Base-by-base conservation (phyloP, 2,113 vertebrate genomes). In the Theropithecus gelada region DNA sequence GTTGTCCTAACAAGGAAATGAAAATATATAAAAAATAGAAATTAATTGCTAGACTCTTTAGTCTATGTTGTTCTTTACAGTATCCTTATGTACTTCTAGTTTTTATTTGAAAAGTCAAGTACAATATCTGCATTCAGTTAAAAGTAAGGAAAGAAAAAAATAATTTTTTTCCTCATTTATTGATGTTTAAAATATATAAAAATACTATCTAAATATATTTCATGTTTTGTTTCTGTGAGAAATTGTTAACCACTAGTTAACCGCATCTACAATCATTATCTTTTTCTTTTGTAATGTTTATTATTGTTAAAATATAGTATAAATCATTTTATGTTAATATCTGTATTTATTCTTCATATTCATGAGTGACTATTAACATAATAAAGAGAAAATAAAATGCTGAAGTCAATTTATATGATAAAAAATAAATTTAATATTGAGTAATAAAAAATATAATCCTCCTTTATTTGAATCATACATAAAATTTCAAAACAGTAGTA, bases 401-500 rank as follows among this genome's bases (percentile, higher is more conserved):
- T 82, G 9, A 30, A 70, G 57, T 79, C 70, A 2, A 75, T 76
- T 76, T 61, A 73, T 48, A 35, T 48, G 64, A 45, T 30, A 57
- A 38, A 57, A 79, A 75, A 50, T 68, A 30, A 8, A 75, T 38
- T 78, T 84, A 88, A 75, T 85, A 59, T 8, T 78, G 38, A 9
- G 0, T 95, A 48, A n/a, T 32, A 91, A 97, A 55, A 17, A 97
- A 78, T 52, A 30, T 90, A 35, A 59, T 4, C 59, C 76, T 91
- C 40, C 40, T 94, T 23, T 17, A 92, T 93, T 87, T 64, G 40
- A 97, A 85, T 55, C 7, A 57, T 95, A 89, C 1, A 22, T 43
- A 12, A 97, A 98, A 88, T 2, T 86, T 79, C 45, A 43, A 96
- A 94, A 88, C 97, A 83, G 96, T 27, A 84, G 8, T 88, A 14